Percentiles rank a stretch among this genome's conserved stretches.
Evolutionary conservation across 2,888 invertebrate genomes (phyloP).

Genomic region (Euspilapteryx auroguttella): DNA sequence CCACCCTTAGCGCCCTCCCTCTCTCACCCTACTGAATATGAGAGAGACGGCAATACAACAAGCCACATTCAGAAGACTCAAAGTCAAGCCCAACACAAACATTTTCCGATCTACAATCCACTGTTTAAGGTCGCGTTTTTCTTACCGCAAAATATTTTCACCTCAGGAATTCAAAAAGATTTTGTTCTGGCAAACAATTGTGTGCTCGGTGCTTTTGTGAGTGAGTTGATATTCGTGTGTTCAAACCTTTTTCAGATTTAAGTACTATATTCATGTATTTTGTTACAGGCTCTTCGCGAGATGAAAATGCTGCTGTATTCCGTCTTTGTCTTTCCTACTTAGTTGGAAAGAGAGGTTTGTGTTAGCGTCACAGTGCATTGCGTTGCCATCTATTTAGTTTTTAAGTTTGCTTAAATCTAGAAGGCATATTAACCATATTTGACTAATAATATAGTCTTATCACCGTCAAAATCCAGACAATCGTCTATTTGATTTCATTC

Average conservation of each 20-base stretch:
- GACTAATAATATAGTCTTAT: too few species aligned
- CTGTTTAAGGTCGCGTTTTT: constrained; percentile 17
- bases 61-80: constrained; percentile 20
- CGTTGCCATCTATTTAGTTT: constrained; percentile 34
- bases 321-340: constrained; percentile 30
- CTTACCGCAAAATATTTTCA: constrained; percentile 26
- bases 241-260: constrained; percentile 11
- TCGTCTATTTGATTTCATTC: too few species aligned
- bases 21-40: constrained; percentile 26
- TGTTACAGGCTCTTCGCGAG: constrained; percentile 48
- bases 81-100: constrained; percentile 13
- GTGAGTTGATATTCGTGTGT: constrained; percentile 30
- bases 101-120: constrained; percentile 4
- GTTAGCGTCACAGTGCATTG: constrained; percentile 35
- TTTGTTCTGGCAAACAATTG: constrained; percentile 28
- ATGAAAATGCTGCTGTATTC: constrained; percentile 52
- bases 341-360: constrained; percentile 27
- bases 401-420: constrained; percentile 34
- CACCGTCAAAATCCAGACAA: too few species aligned
- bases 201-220: constrained; percentile 24
- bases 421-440: too few species aligned
- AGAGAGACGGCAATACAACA: constrained; percentile 24
- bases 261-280: constrained; percentile 49
- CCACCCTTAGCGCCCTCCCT: constrained; percentile 36
- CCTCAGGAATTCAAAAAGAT: constrained; percentile 47